A percentile compares a stretch with the other conserved stretches of the same genome.
Evolutionary conservation across 2,797 vertebrate genomes (phyloP).

Genomic region (Salarias fasciatus): DNA sequence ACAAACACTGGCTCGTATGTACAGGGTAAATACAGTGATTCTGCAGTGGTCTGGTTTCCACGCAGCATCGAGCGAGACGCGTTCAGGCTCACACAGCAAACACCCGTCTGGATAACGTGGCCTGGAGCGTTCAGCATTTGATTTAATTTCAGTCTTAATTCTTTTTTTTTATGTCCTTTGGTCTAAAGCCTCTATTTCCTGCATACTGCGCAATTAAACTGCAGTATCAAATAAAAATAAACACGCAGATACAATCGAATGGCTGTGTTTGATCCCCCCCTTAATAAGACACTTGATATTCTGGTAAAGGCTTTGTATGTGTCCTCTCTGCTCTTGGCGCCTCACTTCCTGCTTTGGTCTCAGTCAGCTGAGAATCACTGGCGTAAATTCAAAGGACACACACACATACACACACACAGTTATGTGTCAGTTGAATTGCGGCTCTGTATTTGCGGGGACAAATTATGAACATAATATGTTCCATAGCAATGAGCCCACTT

Average conservation of each 20-base stretch:
- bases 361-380: slow-evolving; percentile 50
- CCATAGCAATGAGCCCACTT: too few species aligned
- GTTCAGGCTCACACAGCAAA: background rate
- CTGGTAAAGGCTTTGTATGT: slow-evolving; percentile 5
- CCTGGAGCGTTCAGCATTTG: background rate
- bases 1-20: slow-evolving; percentile 4
- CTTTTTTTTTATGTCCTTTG: background rate
- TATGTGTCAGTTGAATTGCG: too few species aligned
- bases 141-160: background rate
- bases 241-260: background rate
- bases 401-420: slow-evolving; percentile 13
- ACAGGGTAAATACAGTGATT: background rate
- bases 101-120: background rate
- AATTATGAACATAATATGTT: too few species aligned
- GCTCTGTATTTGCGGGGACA: too few species aligned
- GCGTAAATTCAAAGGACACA: slow-evolving; percentile 24
- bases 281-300: slow-evolving; percentile 1
- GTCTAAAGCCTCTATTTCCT: too few species aligned
- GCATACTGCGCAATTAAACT: background rate
- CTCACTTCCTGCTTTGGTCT: slow-evolving; percentile 61
- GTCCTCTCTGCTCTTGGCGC: slow-evolving; percentile 23
- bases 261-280: background rate
- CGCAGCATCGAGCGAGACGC: slow-evolving; percentile 1
- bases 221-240: background rate
- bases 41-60: slow-evolving; percentile 3